phyloP scores from a whole-genome alignment of 2,113 vertebrate species.

The Spermophilus dauricus region DNA sequence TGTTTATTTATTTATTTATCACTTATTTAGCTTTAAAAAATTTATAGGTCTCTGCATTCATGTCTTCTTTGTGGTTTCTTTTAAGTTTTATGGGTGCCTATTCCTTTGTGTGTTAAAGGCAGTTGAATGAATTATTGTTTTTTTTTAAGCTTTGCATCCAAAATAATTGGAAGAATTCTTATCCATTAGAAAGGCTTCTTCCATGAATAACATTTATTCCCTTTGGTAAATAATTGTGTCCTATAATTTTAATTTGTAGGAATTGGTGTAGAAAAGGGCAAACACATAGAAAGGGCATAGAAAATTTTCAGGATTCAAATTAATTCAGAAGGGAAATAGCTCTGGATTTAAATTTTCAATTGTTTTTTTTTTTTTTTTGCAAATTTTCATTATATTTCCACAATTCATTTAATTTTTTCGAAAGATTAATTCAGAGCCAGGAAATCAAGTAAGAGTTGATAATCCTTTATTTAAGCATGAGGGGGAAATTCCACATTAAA shows the following conservation, averaged over 20 bases:
- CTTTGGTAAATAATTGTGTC: constrained; percentile 34
- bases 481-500: not conserved
- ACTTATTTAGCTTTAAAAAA: constrained; percentile 41
- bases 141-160: not conserved
- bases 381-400: constrained; percentile 3
- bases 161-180: constrained; percentile 45
- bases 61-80: not conserved
- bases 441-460: not conserved
- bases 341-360: constrained; percentile 21
- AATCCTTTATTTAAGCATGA: not conserved
- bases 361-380: not conserved
- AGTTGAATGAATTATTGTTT: not conserved
- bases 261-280: not conserved
- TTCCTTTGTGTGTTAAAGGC: constrained; percentile 8
- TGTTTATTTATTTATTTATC: too few relatives aligned
- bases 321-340: constrained; percentile 46
- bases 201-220: not conserved
- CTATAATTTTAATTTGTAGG: not conserved
- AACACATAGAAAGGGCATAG: not conserved
- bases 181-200: not conserved
- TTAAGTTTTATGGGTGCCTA: not conserved
- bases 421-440: not conserved
- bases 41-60: not conserved
- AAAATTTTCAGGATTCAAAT: constrained; percentile 19
- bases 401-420: constrained; percentile 24